Conservation (phyloP, 2,888 invertebrate species). For the Andrena flavipes region DNA sequence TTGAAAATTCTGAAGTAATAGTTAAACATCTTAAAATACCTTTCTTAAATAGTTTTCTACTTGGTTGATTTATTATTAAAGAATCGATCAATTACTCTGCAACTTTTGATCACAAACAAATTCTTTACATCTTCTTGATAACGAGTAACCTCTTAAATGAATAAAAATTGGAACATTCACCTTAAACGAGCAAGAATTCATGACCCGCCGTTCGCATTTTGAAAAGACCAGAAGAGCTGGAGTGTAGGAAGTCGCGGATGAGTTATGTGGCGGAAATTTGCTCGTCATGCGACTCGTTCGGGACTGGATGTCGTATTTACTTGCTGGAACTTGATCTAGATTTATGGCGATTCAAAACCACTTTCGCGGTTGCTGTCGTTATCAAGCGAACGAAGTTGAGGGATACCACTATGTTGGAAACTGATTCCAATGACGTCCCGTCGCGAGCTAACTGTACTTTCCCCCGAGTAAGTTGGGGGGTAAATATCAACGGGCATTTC, state of each 20-base stretch:
- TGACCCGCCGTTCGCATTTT: background rate
- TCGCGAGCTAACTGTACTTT: background rate
- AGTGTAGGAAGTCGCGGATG: background rate
- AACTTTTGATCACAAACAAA: no score
- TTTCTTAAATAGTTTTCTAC: no score
- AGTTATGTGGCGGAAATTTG: background rate
- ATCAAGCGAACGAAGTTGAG: background rate
- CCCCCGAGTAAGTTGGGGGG: background rate
- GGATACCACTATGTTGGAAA: background rate
- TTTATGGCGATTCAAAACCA: background rate
- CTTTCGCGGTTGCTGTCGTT: background rate
- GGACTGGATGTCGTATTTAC: background rate
- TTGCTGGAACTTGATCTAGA: slow-evolving; percentile 9
- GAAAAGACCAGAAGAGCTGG: background rate
- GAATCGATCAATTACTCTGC: no score
- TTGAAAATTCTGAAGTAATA: no score
- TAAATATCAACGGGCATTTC: background rate
- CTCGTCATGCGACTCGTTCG: background rate
- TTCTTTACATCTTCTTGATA: no score
- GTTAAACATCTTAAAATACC: no score
- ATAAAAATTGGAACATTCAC: no score
- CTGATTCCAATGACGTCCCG: background rate
- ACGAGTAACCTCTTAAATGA: no score
- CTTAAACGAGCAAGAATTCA: no score
- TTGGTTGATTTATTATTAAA: no score